A percentile compares a stretch with the other conserved stretches of the same genome.
phyloP scores from a whole-genome alignment of 2,797 vertebrate species.

The Taeniopygia guttata region DNA sequence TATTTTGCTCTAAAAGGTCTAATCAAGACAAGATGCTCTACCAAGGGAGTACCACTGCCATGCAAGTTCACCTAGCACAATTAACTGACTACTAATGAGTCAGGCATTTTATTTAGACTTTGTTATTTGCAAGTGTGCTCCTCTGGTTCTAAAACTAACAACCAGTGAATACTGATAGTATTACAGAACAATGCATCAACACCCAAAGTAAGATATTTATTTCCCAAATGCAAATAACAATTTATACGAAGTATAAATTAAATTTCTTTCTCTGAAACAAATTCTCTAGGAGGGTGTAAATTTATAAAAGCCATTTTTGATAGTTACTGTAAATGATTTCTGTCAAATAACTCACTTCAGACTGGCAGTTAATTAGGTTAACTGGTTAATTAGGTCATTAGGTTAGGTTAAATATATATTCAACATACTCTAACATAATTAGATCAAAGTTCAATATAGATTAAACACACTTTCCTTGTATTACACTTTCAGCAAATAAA shows the following conservation, averaged over 20 bases:
- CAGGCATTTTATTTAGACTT: not conserved
- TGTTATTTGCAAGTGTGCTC: not conserved
- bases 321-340: not conserved
- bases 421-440: not conserved
- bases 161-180: not conserved
- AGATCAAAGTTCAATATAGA: not conserved
- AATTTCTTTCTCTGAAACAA: not conserved
- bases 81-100: not conserved
- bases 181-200: not conserved
- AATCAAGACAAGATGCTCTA: not conserved
- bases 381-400: too few species aligned
- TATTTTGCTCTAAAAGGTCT: not conserved
- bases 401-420: not conserved
- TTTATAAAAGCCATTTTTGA: not conserved
- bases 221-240: not conserved
- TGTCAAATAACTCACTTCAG: not conserved
- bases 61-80: not conserved
- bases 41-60: not conserved
- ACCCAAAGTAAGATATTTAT: not conserved
- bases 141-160: not conserved
- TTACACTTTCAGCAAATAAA: not conserved
- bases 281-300: not conserved
- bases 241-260: not conserved
- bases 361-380: not conserved
- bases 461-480: not conserved